Evolutionary conservation across 2,888 invertebrate species (phyloP).

Genomic region (Eilema depressum): DNA sequence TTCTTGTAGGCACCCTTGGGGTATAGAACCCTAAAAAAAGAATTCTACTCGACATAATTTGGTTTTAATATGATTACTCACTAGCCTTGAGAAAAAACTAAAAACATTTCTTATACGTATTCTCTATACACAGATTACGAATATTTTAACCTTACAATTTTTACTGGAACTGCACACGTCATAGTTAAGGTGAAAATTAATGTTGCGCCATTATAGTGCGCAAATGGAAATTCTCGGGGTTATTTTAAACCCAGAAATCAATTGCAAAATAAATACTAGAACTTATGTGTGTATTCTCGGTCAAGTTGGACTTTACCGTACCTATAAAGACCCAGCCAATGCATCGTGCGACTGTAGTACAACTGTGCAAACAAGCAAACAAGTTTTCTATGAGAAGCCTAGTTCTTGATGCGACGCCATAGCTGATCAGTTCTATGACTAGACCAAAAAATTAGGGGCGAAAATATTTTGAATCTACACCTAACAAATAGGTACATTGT

Average conservation of each 20-base stretch:
- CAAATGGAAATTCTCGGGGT: conserved; percentile 15
- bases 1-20: no score
- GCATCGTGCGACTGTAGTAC: neutral
- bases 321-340: neutral
- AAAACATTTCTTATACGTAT: neutral
- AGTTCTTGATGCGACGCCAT: no score
- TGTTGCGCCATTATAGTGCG: conserved; percentile 12
- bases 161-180: conserved; percentile 13
- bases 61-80: neutral
- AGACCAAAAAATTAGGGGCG: neutral
- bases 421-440: no score
- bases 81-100: neutral
- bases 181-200: conserved; percentile 8
- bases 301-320: neutral
- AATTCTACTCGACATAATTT: neutral
- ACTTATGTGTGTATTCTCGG: neutral
- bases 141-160: neutral
- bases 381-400: neutral
- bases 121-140: conserved; percentile 1
- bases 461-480: no score
- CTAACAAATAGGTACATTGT: no score
- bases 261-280: neutral
- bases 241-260: conserved; percentile 5
- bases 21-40: no score
- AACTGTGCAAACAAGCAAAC: neutral